These are phyloP conservation scores for Heliconius ismenius DNA, from an alignment of 2,888 invertebrate genomes.

Conservation along the genomic window DNA sequence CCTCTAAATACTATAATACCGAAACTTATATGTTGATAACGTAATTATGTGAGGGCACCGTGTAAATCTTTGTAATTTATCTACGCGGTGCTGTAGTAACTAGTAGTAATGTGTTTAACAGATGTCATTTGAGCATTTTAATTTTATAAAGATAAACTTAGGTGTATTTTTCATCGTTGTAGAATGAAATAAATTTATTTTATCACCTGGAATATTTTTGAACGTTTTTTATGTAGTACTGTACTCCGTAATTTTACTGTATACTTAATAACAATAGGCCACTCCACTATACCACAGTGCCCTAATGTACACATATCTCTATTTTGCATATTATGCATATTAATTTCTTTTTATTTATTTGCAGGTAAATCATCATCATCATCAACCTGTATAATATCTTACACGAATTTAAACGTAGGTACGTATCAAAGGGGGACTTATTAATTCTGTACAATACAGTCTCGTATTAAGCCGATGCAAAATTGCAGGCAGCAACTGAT, in stretches of 20 bases:
- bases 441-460: slow-evolving; percentile 17
- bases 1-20: slow-evolving; percentile 53
- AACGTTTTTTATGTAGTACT: too few relatives aligned
- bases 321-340: not conserved
- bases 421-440: slow-evolving; percentile 11
- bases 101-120: not conserved
- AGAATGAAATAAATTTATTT: too few relatives aligned
- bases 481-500: slow-evolving; percentile 31
- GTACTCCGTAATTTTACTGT: too few relatives aligned
- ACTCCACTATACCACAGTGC: not conserved
- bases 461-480: slow-evolving; percentile 19
- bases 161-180: not conserved
- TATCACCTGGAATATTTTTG: too few relatives aligned
- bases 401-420: slow-evolving; percentile 3
- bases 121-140: not conserved
- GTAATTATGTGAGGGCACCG: slow-evolving; percentile 40
- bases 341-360: not conserved
- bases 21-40: slow-evolving; percentile 44
- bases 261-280: too few relatives aligned
- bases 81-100: not conserved
- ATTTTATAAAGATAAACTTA: not conserved
- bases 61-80: slow-evolving; percentile 29
- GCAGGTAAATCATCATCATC: slow-evolving; percentile 16
- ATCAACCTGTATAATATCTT: slow-evolving; percentile 3
- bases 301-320: not conserved